Evolutionary conservation across 2,113 vertebrate species (phyloP).

Genomic region (Perca fluviatilis): DNA sequence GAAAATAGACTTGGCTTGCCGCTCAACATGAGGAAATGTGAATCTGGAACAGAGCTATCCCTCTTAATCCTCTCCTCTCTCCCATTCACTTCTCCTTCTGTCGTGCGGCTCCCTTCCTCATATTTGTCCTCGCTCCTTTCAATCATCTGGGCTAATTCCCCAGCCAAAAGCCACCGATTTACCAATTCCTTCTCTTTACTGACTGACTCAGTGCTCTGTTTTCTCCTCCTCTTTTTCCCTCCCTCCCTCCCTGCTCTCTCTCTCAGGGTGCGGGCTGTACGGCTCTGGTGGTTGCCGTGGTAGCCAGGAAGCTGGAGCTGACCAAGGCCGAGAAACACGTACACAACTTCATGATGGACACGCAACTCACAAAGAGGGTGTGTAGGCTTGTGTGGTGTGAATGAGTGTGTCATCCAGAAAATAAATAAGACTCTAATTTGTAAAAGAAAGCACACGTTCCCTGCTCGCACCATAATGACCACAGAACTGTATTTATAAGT

Average conservation of each 20-base stretch:
- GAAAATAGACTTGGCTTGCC: constrained; percentile 81
- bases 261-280: constrained; percentile 95
- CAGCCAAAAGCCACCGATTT: constrained; percentile 59
- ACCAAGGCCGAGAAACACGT: constrained; percentile 99
- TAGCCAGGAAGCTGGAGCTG: constrained; percentile 97
- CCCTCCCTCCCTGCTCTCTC: constrained; percentile 17
- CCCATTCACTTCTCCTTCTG: constrained; percentile 67
- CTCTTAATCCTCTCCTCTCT: constrained; percentile 68
- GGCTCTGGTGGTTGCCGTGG: constrained; percentile 97
- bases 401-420: constrained; percentile 24
- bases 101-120: constrained; percentile 44
- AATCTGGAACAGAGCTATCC: constrained; percentile 65
- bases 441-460: not conserved
- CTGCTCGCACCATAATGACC: not conserved
- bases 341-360: constrained; percentile 99
- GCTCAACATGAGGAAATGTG: constrained; percentile 69
- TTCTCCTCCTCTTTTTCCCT: constrained; percentile 27
- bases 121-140: constrained; percentile 65
- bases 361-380: constrained; percentile 98
- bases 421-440: constrained; percentile 1
- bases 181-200: constrained; percentile 54
- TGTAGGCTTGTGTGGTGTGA: constrained; percentile 58
- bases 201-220: constrained; percentile 60
- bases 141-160: constrained; percentile 64
- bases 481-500: constrained; percentile 16